Evolutionary conservation across 2,113 vertebrate genomes (phyloP).

Genomic region (Oreochromis tanganicae): DNA sequence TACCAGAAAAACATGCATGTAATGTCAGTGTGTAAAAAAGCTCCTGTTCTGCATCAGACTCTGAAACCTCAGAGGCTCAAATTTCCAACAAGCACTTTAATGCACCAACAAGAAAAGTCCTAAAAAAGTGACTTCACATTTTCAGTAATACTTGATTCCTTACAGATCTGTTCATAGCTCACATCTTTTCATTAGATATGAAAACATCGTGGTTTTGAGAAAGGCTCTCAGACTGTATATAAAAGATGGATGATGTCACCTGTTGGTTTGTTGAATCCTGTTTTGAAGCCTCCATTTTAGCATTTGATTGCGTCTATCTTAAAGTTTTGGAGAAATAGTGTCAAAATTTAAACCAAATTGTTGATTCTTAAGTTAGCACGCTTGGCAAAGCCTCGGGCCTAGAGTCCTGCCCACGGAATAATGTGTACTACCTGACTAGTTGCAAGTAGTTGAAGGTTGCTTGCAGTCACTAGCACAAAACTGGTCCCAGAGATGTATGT

Average conservation of each 20-base stretch:
- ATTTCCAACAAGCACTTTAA: background rate
- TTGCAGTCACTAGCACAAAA: background rate
- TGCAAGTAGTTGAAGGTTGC: background rate
- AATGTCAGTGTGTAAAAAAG: background rate
- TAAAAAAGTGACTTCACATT: background rate
- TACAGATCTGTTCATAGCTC: background rate
- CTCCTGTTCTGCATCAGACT: background rate
- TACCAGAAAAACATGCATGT: background rate
- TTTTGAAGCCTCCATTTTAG: background rate
- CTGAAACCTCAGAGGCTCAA: background rate
- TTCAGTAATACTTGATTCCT: background rate
- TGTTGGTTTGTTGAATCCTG: background rate
- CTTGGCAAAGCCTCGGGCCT: background rate
- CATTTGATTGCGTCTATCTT: background rate
- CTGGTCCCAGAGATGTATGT: background rate
- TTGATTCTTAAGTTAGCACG: background rate
- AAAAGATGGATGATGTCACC: background rate
- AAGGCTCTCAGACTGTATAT: background rate
- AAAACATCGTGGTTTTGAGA: background rate
- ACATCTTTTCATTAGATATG: background rate
- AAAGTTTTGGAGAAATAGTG: fast-evolving
- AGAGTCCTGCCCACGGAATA: background rate
- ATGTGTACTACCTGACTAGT: background rate
- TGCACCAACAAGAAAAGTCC: background rate
- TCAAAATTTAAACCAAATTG: background rate